Conservation (phyloP, 2,888 invertebrate species). For the Byasa hedistus region DNA sequence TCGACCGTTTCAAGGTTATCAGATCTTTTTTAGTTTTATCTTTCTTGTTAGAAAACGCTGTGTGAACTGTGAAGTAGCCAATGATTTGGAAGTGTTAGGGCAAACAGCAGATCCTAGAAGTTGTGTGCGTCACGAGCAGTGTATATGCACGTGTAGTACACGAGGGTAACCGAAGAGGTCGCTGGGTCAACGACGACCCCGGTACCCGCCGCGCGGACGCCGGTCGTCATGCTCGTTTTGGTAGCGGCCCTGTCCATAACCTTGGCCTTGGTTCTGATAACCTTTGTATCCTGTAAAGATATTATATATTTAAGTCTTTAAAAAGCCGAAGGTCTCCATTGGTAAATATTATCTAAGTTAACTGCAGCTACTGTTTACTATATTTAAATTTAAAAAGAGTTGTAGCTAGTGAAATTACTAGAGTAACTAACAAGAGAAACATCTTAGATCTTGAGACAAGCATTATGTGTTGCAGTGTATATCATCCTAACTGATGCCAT, state of each 20-base stretch:
- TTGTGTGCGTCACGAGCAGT: background rate
- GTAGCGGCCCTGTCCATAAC: conserved; percentile 42
- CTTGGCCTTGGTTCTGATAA: conserved; percentile 40
- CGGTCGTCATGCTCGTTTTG: conserved; percentile 71
- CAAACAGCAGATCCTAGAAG: background rate
- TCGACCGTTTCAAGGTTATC: no score
- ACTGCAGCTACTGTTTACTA: no score
- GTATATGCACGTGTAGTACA: background rate
- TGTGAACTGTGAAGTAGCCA: no score
- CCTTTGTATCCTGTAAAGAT: conserved; percentile 36
- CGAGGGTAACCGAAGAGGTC: background rate
- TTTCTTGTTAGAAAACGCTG: no score
- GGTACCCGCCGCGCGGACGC: conserved; percentile 54
- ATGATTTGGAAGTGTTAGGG: background rate
- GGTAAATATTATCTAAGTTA: background rate
- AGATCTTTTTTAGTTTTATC: no score
- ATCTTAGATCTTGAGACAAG: no score
- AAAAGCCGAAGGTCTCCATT: background rate
- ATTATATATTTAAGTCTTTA: background rate
- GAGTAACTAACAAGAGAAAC: no score
- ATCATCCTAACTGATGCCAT: no score
- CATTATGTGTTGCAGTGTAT: no score
- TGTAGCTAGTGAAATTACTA: no score
- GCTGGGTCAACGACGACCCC: conserved; percentile 48
- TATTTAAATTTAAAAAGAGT: no score